Base-by-base conservation (phyloP, 2,888 invertebrate genomes). In the Anthrax anthrax region DNA sequence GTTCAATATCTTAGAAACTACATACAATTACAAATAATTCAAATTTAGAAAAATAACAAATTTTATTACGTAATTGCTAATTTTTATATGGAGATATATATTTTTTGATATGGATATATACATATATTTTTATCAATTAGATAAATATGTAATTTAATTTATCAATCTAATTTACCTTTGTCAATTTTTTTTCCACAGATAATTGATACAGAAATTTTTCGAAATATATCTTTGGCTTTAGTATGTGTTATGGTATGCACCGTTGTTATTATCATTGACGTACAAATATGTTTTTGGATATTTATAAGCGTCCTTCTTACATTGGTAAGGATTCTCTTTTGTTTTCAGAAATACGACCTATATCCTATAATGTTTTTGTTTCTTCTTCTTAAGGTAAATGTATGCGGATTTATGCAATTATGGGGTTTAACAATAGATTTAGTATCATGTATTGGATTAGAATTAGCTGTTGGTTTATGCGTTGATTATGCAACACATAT, bases 401-500 rank as follows among this genome's bases (percentile, higher is more conserved):
- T 84, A 13, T 76, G 80, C 55, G 85, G 85, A 2, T 80, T 78
- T 60, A 84, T 85, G 83, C 80, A 81, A 60, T 73, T 78, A 53
- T 86, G 85, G 86, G 84, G 81, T 5, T 71, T 87, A 60, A 84
- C 86, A 4, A 81, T 89, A 37, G 87, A 88, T 61, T 77, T 85
- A 44, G 82, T 83, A 12, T 82, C 86, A 44, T 84, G 86, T 59
- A 84, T 88, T 46, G 84, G 82, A 27, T 69, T 88, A 13, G 84
- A 87, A 57, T 70, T 88, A 32, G 84, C 84, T 4, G 81, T 86
- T 50, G 88, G 88, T 43, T 70, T 89, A 43, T 85, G 86, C 58
- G 84, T 88, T 1, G 88, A 89, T 65, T 88, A 86, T 57, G 84
- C 87, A 1, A 82, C 84, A 3, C 85, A 85, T 59, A 79, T 85